These are phyloP conservation scores for Drosophila parabipectinata DNA, from an alignment of 1,140 invertebrate genomes.

Conservation along the genomic window DNA sequence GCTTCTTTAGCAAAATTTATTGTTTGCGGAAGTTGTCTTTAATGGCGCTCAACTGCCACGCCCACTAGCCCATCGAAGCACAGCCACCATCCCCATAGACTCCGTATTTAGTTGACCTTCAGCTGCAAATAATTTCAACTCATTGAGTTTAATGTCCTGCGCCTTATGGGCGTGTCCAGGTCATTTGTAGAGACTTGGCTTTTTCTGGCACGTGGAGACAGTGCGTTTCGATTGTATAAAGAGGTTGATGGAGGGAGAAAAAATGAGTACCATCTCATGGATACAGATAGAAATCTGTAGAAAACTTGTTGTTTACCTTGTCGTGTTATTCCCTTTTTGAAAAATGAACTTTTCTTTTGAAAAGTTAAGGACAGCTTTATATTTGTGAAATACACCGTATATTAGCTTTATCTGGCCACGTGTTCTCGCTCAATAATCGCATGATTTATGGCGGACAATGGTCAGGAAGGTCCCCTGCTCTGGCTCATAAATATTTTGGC, in stretches of 20 bases:
- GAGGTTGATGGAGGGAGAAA: not conserved
- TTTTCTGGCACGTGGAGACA: slow-evolving; percentile 25
- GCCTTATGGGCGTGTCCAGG: slow-evolving; percentile 36
- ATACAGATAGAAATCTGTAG: not conserved
- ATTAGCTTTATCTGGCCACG: slow-evolving; percentile 52
- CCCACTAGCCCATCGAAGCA: slow-evolving; percentile 7
- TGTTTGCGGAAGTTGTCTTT: slow-evolving; percentile 80
- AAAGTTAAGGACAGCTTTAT: not conserved
- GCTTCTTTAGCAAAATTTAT: slow-evolving; percentile 71
- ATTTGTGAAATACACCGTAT: slow-evolving; percentile 10
- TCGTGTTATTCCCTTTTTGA: not conserved
- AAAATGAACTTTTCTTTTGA: not conserved
- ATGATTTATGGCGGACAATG: slow-evolving; percentile 68
- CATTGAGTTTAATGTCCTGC: slow-evolving; percentile 78
- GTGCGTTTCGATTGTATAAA: slow-evolving; percentile 9
- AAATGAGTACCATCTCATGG: not conserved
- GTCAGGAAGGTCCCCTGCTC: slow-evolving; percentile 14
- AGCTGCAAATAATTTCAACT: slow-evolving; percentile 79
- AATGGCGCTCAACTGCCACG: slow-evolving; percentile 64
- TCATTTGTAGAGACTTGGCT: slow-evolving; percentile 31
- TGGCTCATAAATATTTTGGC: slow-evolving; percentile 51
- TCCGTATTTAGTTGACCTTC: slow-evolving; percentile 69
- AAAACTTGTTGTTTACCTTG: not conserved
- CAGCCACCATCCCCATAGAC: not conserved
- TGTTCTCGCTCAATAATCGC: slow-evolving; percentile 67